Percentiles rank a stretch among this genome's conserved stretches.
These are phyloP conservation scores for Parochlus steinenii DNA, from an alignment of 2,888 invertebrate genomes.

Conservation along the genomic window DNA sequence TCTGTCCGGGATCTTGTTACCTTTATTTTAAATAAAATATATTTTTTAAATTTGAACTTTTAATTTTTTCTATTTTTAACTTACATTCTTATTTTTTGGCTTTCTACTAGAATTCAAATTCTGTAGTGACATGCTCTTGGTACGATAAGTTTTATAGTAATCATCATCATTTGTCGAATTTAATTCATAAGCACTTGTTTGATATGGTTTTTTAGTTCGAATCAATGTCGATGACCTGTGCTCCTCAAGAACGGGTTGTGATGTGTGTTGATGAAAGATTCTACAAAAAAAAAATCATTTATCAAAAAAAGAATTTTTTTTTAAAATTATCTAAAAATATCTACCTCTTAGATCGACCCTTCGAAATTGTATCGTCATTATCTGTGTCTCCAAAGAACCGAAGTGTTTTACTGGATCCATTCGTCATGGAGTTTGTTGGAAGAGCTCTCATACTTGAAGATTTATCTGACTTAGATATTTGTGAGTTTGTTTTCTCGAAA, in stretches of 20 bases:
- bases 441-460: constrained; percentile 42
- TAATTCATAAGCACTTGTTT: constrained; percentile 25
- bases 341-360: neutral
- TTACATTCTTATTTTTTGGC: constrained; percentile 8
- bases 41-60: neutral
- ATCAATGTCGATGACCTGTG: constrained; percentile 16
- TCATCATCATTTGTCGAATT: too few species aligned
- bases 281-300: too few species aligned
- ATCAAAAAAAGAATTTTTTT: too few species aligned
- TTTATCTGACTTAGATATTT: constrained; percentile 24
- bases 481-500: constrained; percentile 25
- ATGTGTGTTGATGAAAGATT: too few species aligned
- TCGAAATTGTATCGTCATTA: constrained; percentile 31
- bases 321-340: too few species aligned
- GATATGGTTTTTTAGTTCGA: constrained; percentile 18
- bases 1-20: constrained; percentile 31
- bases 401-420: constrained; percentile 47
- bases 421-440: constrained; percentile 22
- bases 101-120: constrained; percentile 16
- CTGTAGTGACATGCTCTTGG: constrained; percentile 26
- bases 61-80: constrained; percentile 2
- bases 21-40: too few species aligned
- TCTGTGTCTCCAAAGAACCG: constrained; percentile 77
- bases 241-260: too few species aligned
- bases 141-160: too few species aligned